phyloP scores from a whole-genome alignment of 2,797 vertebrate species.

The Brotula barbata region DNA sequence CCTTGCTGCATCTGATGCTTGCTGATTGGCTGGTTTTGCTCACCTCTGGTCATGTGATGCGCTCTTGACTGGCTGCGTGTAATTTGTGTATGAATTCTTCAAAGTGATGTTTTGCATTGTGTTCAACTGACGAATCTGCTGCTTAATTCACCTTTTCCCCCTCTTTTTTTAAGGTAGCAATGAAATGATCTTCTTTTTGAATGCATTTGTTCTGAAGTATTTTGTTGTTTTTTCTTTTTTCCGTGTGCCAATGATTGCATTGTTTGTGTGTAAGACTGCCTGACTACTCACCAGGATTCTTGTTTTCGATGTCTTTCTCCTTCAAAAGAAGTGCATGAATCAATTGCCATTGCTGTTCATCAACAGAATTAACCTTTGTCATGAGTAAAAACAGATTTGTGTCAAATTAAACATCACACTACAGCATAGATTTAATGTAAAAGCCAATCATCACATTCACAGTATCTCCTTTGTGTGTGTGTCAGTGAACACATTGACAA shows the following conservation, averaged over 20 bases:
- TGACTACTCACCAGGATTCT: slow-evolving; percentile 74
- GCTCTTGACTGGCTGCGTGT: slow-evolving; percentile 80
- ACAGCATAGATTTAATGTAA: slow-evolving; percentile 17
- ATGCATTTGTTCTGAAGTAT: slow-evolving; percentile 74
- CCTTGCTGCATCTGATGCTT: slow-evolving; percentile 82
- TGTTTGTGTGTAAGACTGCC: slow-evolving; percentile 73
- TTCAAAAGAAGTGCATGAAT: slow-evolving; percentile 75
- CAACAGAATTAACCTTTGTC: slow-evolving; percentile 68
- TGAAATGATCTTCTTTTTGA: slow-evolving; percentile 77
- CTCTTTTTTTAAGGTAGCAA: slow-evolving; percentile 69
- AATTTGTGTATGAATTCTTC: slow-evolving; percentile 73
- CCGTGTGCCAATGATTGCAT: slow-evolving; percentile 72
- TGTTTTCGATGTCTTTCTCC: slow-evolving; percentile 67
- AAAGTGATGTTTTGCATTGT: slow-evolving; percentile 76
- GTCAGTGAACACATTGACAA: too few relatives aligned
- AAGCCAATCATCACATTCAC: slow-evolving; percentile 14
- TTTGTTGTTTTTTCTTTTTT: slow-evolving; percentile 67
- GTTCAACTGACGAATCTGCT: slow-evolving; percentile 75
- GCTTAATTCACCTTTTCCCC: slow-evolving; percentile 76
- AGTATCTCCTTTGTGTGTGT: slow-evolving; percentile 5
- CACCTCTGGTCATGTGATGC: slow-evolving; percentile 78
- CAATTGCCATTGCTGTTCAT: slow-evolving; percentile 71
- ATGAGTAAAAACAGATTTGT: slow-evolving; percentile 36
- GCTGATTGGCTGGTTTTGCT: slow-evolving; percentile 83
- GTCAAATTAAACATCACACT: slow-evolving; percentile 37